These are phyloP conservation scores for Holothuria scabra DNA, from an alignment of 53 echinoderm and acorn worm genomes.

Conservation along the genomic window DNA sequence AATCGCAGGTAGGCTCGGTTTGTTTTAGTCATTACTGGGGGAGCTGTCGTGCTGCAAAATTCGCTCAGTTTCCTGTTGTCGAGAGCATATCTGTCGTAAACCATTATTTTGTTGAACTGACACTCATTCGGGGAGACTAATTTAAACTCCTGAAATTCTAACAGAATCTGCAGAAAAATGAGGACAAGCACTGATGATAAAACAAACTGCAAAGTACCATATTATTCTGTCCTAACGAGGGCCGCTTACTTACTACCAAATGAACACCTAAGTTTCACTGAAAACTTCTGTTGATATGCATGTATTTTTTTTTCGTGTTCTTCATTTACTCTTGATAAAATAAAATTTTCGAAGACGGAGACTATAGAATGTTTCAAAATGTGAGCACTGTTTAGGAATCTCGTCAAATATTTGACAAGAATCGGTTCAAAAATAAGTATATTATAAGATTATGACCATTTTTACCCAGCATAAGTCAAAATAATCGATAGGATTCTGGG, in stretches of 20 bases:
- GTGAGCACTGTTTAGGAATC: too few relatives aligned
- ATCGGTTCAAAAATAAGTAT: too few relatives aligned
- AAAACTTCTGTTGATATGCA: too few relatives aligned
- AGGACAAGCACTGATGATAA: not conserved
- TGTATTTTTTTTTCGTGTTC: too few relatives aligned
- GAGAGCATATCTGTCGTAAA: conserved; percentile 77
- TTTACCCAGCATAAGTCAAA: too few relatives aligned
- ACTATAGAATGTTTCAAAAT: too few relatives aligned
- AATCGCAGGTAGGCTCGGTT: conserved; percentile 81
- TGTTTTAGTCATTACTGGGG: conserved; percentile 74
- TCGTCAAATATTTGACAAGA: too few relatives aligned
- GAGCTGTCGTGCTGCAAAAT: conserved; percentile 87
- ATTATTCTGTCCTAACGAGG: not conserved
- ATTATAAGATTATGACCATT: too few relatives aligned
- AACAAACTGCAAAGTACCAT: too few relatives aligned
- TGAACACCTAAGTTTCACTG: not conserved
- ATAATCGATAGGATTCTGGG: too few relatives aligned
- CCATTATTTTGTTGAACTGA: conserved; percentile 63
- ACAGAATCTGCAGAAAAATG: conserved; percentile 63
- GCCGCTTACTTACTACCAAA: not conserved
- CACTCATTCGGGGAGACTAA: conserved; percentile 76
- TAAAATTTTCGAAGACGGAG: too few relatives aligned
- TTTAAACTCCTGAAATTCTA: conserved; percentile 66
- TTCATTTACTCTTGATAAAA: too few relatives aligned
- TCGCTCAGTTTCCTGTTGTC: conserved; percentile 45